Base-by-base conservation (phyloP, 2,797 vertebrate species). In the Molothrus ater region DNA sequence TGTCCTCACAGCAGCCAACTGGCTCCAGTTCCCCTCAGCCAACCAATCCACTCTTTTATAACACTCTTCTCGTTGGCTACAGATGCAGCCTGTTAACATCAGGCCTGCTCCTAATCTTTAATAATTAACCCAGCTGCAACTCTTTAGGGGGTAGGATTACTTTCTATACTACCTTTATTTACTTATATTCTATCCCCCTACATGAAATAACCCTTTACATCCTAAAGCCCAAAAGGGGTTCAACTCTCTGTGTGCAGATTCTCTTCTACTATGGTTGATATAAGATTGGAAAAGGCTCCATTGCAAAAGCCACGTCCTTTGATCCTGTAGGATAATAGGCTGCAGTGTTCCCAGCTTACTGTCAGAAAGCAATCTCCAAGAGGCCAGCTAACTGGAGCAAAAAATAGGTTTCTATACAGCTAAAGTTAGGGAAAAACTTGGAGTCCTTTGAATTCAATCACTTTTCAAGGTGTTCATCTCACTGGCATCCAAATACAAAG, bases 321-420 rank as follows among this genome's bases (percentile, higher is more conserved):
- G 85, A 95, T 94, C 85, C 91, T 86, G 36, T 68, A 70, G 85
- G 63, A 94, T 96, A 90, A 93, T 90, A 90, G 54, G 29, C 66
- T 92, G 31, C 56, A 64, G 43, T 40, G 70, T 90, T 94, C 76
- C 56, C 42, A 79, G 59, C 43, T 84, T 93, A 92, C 85, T 73
- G 24, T 81, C 72, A 88, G 80, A 95, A 96, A 95, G 88, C 60
- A 96, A 94, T 94, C 80, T 95, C 59, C 66, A 63, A 92, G 59
- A 93, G 68, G 73, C 56, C 92, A 95, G 80, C 8, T 76, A 96
- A 40, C 81, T 93, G 65, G 36, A 94, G 79, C 22, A 83, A 96
- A 95, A 96, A 94, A 79, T 90, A 79, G 50, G 51, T 91, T 96
- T 94, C 76, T 92, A 48, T 94, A 92, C 65, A 95, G 43, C 60